A percentile compares a stretch with the other conserved stretches of the same genome.
Conservation (phyloP, 2,888 invertebrate species). For the Ametastegia equiseti region DNA sequence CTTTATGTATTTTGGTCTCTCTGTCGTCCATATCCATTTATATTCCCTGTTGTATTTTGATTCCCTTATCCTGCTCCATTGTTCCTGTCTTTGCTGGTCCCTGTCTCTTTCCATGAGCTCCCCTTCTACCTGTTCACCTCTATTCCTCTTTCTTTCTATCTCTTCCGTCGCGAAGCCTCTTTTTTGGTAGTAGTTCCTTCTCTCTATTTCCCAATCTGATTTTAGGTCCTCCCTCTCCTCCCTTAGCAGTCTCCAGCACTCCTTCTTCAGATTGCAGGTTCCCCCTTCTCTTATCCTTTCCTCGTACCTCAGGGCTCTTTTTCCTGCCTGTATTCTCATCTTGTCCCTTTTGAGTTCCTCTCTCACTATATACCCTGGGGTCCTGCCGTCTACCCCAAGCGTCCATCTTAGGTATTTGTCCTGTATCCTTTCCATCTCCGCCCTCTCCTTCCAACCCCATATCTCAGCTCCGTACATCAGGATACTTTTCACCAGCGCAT, state of each 20-base stretch:
- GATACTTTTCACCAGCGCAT: constrained; percentile 22
- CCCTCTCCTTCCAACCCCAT: constrained; percentile 42
- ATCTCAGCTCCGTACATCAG: constrained; percentile 38
- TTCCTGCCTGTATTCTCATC: constrained; percentile 23
- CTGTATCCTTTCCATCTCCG: constrained; percentile 22
- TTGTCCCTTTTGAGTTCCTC: constrained; percentile 44
- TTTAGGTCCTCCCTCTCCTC: not conserved
- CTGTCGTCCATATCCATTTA: not conserved
- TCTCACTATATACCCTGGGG: constrained; percentile 31
- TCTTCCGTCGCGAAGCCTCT: no score
- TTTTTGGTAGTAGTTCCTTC: not conserved
- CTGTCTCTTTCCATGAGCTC: not conserved
- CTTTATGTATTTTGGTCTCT: constrained; percentile 29
- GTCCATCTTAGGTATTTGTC: constrained; percentile 46
- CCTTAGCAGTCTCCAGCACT: not conserved
- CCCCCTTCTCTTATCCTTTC: not conserved
- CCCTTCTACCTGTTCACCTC: not conserved
- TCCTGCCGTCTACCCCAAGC: constrained; percentile 1
- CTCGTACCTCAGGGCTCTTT: not conserved
- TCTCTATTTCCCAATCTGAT: not conserved
- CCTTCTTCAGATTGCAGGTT: not conserved
- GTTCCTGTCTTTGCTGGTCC: not conserved
- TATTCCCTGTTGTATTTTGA: not conserved
- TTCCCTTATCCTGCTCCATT: not conserved
- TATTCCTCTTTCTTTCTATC: no score